A percentile compares a stretch with the other conserved stretches of the same genome.
Evolutionary conservation across 2,113 vertebrate genomes (phyloP).

Genomic region (Psettodes erumei): DNA sequence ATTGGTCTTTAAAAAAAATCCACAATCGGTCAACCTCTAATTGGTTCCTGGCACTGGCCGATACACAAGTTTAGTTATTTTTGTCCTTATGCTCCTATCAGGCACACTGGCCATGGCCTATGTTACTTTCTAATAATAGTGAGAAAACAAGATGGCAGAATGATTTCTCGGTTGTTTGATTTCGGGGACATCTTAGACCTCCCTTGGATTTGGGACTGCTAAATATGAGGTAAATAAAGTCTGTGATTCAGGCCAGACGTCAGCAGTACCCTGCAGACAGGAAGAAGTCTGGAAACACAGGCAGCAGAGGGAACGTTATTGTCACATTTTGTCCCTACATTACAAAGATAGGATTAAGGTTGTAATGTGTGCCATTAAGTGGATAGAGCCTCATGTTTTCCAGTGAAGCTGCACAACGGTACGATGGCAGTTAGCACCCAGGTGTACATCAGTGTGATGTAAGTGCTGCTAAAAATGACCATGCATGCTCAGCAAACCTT

Average conservation of each 20-base stretch:
- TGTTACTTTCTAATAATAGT: neutral
- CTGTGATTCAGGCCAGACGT: neutral
- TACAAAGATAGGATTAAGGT: constrained; percentile 32
- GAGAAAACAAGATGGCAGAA: neutral
- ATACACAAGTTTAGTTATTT: no score
- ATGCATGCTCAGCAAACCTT: constrained; percentile 55
- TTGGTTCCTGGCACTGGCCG: no score
- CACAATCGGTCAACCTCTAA: no score
- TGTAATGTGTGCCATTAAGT: constrained; percentile 4
- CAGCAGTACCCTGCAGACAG: neutral
- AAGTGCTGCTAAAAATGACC: constrained; percentile 52
- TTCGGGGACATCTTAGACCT: neutral
- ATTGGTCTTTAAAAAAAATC: no score
- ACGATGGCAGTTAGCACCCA: constrained; percentile 38
- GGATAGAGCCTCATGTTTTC: constrained; percentile 11
- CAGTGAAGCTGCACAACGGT: constrained; percentile 19
- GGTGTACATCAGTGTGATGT: constrained; percentile 45
- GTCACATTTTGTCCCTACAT: constrained; percentile 2
- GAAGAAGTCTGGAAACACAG: constrained; percentile 26
- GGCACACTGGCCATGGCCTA: neutral
- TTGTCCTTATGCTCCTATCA: neutral
- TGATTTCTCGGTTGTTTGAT: neutral
- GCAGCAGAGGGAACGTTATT: neutral
- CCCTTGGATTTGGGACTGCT: neutral
- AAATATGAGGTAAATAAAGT: constrained; percentile 10